Evolutionary conservation across 2,888 invertebrate genomes (phyloP), one percentile per base, ranked within the genome.

Genomic region (Dynastes tityus): DNA sequence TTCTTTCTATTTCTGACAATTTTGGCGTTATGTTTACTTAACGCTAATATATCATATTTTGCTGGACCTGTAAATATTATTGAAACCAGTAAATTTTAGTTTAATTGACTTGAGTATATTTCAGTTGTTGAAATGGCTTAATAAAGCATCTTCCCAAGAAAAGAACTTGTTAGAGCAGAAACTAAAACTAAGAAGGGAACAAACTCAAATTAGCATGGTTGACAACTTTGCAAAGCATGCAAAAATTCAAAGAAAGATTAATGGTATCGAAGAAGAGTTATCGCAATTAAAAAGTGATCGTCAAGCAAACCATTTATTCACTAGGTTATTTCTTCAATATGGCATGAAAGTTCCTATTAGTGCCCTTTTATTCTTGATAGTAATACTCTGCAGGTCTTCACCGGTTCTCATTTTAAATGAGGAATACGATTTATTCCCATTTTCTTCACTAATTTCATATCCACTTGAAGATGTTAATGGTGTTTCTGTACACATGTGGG

Each of bases 171-270:
- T 89, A 84, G 82, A 84, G 5, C 88, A 91, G 84, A 88, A 91
- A 55, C 67, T 86, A 51, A 86, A 87, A 81, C 86, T 92, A 2
- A 90, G 90, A 84, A 83, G 84, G 1, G 89, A 91, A 81, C 92
- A 92, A 83, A 88, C 89, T 76, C 81, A 84, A 8, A 86, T 91
- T 78, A 91, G 90, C 8, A 91, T 92, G 88, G 91, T 91, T 79
- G 91, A 92, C 81, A 90, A 92, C 81, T 92, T 92, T 87, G 91
- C 91, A 5, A 90, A 90, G 51, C 91, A 91, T 85, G 91, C 92
- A 1, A 92, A 91, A 85, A 81, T 92, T 51, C 92, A 92, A 84
- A 87, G 92, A 63, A 91, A 89, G 86, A 91, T 92, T 29, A 91
- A 90, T 81, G 89, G 87, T 82, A 84, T 92, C n/a, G 91, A 92